phyloP scores from a whole-genome alignment of 2,888 invertebrate species.

The Crepidodera aurea region DNA sequence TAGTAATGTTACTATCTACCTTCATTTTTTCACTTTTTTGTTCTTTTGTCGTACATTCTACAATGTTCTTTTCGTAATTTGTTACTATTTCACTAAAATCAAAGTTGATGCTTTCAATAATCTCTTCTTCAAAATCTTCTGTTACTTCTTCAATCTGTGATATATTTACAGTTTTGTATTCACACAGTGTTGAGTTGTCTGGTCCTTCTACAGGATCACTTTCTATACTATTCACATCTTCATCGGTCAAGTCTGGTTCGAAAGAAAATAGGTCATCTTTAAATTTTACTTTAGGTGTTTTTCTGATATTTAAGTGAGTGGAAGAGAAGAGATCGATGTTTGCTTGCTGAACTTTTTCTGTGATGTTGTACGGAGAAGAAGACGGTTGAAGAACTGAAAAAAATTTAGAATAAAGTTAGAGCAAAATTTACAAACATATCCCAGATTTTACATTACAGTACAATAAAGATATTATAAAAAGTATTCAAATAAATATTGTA shows the following conservation, averaged over 20 bases:
- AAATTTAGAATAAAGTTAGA: slow-evolving; percentile 4
- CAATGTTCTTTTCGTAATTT: slow-evolving; percentile 15
- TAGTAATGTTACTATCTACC: slow-evolving; percentile 1
- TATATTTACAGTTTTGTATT: slow-evolving; percentile 45
- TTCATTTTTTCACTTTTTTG: slow-evolving; percentile 24
- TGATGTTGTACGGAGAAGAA: slow-evolving; percentile 65
- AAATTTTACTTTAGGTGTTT: slow-evolving; percentile 62
- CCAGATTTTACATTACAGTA: no score
- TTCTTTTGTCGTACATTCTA: slow-evolving; percentile 19
- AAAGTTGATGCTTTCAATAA: slow-evolving; percentile 42
- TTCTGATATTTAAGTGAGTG: slow-evolving; percentile 35
- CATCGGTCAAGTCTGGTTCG: slow-evolving; percentile 62
- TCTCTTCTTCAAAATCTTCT: slow-evolving; percentile 48
- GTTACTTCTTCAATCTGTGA: slow-evolving; percentile 51
- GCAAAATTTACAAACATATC: no score
- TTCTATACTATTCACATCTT: slow-evolving; percentile 59
- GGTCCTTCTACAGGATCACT: slow-evolving; percentile 53
- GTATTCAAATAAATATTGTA: no score
- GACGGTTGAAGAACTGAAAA: slow-evolving; percentile 61
- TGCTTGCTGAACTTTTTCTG: slow-evolving; percentile 65
- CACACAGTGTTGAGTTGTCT: slow-evolving; percentile 32
- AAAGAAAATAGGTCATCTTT: slow-evolving; percentile 63
- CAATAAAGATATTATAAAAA: no score
- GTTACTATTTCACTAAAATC: slow-evolving; percentile 29
- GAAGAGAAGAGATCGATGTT: slow-evolving; percentile 63